Conservation (phyloP, 2,888 invertebrate genomes). For the Troides oblongomaculatus region DNA sequence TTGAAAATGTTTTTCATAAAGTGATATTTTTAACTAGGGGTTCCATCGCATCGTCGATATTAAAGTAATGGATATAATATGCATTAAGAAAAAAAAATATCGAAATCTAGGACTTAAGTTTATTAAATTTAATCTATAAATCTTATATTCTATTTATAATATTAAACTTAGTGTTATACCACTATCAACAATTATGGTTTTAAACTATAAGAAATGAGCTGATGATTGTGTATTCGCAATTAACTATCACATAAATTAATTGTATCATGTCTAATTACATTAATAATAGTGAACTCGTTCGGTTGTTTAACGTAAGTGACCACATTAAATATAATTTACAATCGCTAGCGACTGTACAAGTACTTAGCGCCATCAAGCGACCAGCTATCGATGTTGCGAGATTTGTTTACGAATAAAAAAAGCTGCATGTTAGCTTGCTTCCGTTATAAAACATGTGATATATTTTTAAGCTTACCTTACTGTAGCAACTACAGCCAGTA, state of each 20-base stretch:
- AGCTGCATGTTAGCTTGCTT: slow-evolving; percentile 31
- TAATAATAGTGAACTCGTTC: slow-evolving; percentile 24
- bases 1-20: too few relatives aligned
- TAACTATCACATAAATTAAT: slow-evolving; percentile 7
- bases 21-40: too few relatives aligned
- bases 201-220: background rate
- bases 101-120: too few relatives aligned
- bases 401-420: slow-evolving; percentile 14
- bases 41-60: too few relatives aligned
- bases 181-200: background rate
- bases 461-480: slow-evolving; percentile 18
- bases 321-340: slow-evolving; percentile 10
- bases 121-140: too few relatives aligned
- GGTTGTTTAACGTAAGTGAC: slow-evolving; percentile 26
- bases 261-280: slow-evolving; percentile 17
- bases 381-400: slow-evolving; percentile 28
- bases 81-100: too few relatives aligned
- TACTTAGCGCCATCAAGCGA: slow-evolving; percentile 26
- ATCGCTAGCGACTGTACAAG: slow-evolving; percentile 17
- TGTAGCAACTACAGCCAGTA: slow-evolving; percentile 27
- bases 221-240: background rate
- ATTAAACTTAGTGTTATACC: background rate
- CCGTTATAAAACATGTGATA: slow-evolving; percentile 26
- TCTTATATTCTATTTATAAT: background rate
- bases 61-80: too few relatives aligned